phyloP scores from a whole-genome alignment of 2,797 vertebrate species.

The Sebastiscus tertius region DNA sequence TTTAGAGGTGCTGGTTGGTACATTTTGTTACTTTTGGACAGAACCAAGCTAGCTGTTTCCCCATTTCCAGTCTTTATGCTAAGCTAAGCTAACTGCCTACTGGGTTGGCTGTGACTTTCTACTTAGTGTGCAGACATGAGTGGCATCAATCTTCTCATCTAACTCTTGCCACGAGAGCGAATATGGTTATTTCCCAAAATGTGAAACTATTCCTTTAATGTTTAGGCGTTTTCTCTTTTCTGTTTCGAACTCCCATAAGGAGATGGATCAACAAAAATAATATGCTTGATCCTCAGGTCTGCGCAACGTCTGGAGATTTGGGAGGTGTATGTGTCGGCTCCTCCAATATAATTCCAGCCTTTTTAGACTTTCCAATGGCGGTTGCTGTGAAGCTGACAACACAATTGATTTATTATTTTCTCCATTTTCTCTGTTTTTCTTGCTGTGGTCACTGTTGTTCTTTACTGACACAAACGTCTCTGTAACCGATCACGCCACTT shows the following conservation, averaged over 20 bases:
- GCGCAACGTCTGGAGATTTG: not conserved
- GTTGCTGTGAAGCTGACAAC: slow-evolving; percentile 2
- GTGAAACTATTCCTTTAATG: not conserved
- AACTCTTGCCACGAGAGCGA: not conserved
- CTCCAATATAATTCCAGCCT: not conserved
- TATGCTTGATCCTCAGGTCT: not conserved
- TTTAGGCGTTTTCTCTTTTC: not conserved
- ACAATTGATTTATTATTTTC: not conserved
- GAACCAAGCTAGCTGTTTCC: not conserved
- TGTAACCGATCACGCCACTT: slow-evolving; percentile 33
- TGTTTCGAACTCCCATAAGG: not conserved
- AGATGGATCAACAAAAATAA: not conserved
- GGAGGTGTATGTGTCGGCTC: not conserved
- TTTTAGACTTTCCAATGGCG: not conserved
- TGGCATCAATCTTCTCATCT: not conserved
- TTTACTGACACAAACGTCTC: slow-evolving; percentile 46
- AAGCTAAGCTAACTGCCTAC: not conserved
- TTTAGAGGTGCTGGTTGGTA: not conserved
- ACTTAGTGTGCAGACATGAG: not conserved
- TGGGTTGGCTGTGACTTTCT: not conserved
- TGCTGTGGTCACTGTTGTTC: slow-evolving; percentile 23
- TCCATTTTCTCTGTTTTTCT: slow-evolving; percentile 6
- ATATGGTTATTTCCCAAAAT: not conserved
- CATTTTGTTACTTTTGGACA: not conserved
- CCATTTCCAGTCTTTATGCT: not conserved